Evolutionary conservation across 2,888 invertebrate species (phyloP), one percentile per base, ranked within the genome.

Genomic region (Stratiomys singularior): DNA sequence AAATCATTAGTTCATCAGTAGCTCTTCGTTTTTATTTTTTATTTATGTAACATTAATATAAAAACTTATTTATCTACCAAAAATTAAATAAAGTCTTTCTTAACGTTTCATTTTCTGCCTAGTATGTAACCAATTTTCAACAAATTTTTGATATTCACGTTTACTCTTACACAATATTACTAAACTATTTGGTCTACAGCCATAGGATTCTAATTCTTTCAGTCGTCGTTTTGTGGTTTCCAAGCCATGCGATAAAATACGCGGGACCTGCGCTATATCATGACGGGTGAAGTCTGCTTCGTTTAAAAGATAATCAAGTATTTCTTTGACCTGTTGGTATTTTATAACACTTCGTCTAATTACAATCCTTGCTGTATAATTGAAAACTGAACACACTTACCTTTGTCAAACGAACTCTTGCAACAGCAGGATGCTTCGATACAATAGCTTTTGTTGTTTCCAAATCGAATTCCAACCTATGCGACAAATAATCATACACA

Each of bases 91-190:
- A 3, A 37, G 9, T 9, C 9, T 5, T 37, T 37, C 3, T 9
- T 37, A 3, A 37, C 3, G 3, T 37, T 37, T 72, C 23, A 74
- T 74, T 60, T 46, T 44, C 4, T 47, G 23, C n/a, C 37, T 77
- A 25, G 11, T 60, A 30, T 58, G 13, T 0, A 78, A 46, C 87
- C 87, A 87, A 18, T 82, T 84, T 21, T 88, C 85, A 82, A 88
- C 84, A 82, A 89, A 90, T 82, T 89, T 90, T 64, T 88, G 84
- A 82, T 90, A 91, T 81, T 89, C 88, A 71, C 89, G 88, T 82
- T 86, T 88, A 82, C 90, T 90, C 82, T 88, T 89, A 81, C 90
- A 90, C 7, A 91, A 83, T 60, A 90, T 87, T 81, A 90, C 89
- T 81, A 91, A 86, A 83, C 88, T 89, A 9, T 88, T 87, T 37